Percentiles rank a stretch among this genome's conserved stretches.
These are phyloP conservation scores for Climacteris rufus DNA, from an alignment of 2,113 vertebrate species.

Conservation along the genomic window DNA sequence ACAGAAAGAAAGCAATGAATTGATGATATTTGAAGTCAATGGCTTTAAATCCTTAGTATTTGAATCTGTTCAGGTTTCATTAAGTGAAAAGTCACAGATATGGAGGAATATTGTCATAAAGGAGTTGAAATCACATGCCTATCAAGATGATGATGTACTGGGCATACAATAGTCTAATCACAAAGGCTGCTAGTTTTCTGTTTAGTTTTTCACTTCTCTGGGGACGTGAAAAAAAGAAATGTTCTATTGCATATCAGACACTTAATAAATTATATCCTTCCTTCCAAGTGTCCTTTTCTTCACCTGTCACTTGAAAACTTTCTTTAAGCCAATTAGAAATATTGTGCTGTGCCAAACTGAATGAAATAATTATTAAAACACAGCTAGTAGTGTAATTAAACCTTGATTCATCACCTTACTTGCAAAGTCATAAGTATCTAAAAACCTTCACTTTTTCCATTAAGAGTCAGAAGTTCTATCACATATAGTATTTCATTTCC, in stretches of 20 bases:
- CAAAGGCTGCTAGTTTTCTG: background rate
- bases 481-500: background rate
- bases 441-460: background rate
- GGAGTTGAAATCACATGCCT: background rate
- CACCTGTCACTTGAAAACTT: background rate
- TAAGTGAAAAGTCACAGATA: background rate
- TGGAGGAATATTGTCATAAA: background rate
- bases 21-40: background rate
- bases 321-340: background rate
- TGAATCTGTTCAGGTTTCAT: background rate
- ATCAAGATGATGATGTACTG: background rate
- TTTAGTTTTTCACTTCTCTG: background rate
- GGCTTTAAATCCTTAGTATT: background rate
- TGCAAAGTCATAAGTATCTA: background rate
- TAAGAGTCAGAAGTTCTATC: background rate
- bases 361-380: background rate
- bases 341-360: background rate
- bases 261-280: background rate
- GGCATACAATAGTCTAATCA: background rate
- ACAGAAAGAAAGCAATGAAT: background rate
- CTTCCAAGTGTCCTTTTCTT: background rate
- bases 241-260: background rate
- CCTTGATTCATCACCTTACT: background rate
- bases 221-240: background rate
- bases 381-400: background rate